A percentile compares a stretch with the other conserved stretches of the same genome.
These are phyloP conservation scores for Trichacis sp. DNA, from an alignment of 2,888 invertebrate genomes.

Conservation along the genomic window DNA sequence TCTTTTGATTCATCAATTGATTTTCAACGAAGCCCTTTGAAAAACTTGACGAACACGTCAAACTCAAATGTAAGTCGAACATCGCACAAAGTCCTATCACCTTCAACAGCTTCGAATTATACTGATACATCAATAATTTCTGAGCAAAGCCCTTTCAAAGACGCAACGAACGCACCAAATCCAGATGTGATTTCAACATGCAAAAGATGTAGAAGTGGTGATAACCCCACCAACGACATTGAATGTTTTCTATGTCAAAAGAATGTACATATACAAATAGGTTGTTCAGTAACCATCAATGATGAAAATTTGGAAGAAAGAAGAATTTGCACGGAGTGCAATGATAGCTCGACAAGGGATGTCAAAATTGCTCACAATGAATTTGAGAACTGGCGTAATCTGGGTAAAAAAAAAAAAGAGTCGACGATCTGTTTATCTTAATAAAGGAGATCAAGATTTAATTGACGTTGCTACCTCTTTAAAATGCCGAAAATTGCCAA, in stretches of 20 bases:
- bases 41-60: no score
- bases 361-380: neutral
- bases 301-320: slow-evolving; percentile 14
- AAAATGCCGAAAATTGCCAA: neutral
- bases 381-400: neutral
- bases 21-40: no score
- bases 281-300: slow-evolving; percentile 10
- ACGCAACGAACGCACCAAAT: no score
- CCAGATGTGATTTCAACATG: no score
- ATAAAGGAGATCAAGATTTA: neutral
- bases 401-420: neutral
- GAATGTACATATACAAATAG: slow-evolving; percentile 16
- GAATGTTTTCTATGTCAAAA: slow-evolving; percentile 10
- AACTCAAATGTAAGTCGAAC: no score
- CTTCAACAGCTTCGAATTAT: no score
- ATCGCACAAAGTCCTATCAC: no score
- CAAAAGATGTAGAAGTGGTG: slow-evolving; percentile 3
- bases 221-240: slow-evolving; percentile 9
- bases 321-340: slow-evolving; percentile 18
- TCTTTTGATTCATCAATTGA: no score
- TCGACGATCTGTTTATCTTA: neutral
- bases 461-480: neutral
- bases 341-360: neutral
- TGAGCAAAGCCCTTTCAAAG: no score
- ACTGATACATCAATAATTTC: no score